Evolutionary conservation across 2,113 vertebrate genomes (phyloP).

Genomic region (Barbus barbus): DNA sequence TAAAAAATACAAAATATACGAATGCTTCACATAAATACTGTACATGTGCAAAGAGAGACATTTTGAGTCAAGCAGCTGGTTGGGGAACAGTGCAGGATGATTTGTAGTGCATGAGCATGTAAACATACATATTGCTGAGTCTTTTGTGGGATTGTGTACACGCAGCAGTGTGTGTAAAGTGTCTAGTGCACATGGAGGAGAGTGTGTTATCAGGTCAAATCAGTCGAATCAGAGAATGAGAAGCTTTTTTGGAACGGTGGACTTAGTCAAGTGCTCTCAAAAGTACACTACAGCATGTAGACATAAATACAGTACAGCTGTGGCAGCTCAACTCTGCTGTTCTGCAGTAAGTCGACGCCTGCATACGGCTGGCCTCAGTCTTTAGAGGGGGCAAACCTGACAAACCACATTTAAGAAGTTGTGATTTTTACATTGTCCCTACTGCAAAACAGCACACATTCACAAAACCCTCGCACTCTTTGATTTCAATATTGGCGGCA

Average conservation of each 20-base stretch:
- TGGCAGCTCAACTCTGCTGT: conserved; percentile 11
- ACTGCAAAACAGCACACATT: conserved; percentile 37
- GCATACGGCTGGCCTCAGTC: conserved; percentile 1
- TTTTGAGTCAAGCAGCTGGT: no score
- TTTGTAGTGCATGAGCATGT: no score
- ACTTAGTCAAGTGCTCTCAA: neutral
- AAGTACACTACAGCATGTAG: neutral
- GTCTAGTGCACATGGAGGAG: no score
- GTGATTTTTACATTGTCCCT: conserved; percentile 41
- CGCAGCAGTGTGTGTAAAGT: no score
- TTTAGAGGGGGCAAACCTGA: conserved; percentile 29
- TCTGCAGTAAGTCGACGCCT: conserved; percentile 8
- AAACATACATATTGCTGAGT: no score
- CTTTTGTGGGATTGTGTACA: no score
- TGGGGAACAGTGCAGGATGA: no score
- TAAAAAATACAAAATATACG: no score
- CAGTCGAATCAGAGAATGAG: no score
- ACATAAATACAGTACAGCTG: conserved; percentile 28
- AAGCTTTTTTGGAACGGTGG: neutral
- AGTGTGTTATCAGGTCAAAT: no score
- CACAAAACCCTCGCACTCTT: conserved; percentile 44
- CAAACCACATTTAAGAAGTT: conserved; percentile 37
- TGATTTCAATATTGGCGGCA: conserved; percentile 67
- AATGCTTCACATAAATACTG: no score
- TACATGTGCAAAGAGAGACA: no score